Base-by-base conservation (phyloP, 2,113 vertebrate genomes). In the Syngnathoides biaculeatus region DNA sequence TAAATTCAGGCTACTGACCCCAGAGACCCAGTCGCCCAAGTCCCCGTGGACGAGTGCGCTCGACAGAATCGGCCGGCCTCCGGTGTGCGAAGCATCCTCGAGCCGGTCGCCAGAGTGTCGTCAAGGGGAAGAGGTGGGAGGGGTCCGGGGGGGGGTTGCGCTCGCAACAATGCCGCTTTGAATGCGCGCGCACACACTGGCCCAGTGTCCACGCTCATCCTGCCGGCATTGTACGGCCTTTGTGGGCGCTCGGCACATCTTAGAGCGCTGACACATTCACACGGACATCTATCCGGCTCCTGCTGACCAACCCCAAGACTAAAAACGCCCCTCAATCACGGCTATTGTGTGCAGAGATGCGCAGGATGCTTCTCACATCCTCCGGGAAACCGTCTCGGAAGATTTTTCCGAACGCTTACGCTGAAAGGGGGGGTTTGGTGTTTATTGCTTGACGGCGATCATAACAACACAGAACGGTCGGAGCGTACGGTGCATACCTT, bases 131-230 rank as follows among this genome's bases (percentile, higher is more conserved):
- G 79, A 73, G 45, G 50, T 72, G 82, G 84, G 81, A 82, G 53
- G 81, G 83, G 53, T 24, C 24, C 27, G 17, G 83, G 81, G 82
- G 53, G 55, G 55, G 56, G 17, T 77, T 81, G 86, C 73, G 77
- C 48, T 82, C 8, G 70, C 88, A 90, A 91, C 91, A 92, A 91
- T 90, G 87, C 81, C 78, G 88, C 90, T 88, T 89, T 91, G 73
- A 91, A 84, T 79, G 87, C n/a, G 45, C 38, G 61, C 79, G 42
- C 85, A 81, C 82, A 87, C 83, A 87, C 81, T 79, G 78, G 77
- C 85, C 78, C 88, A 89, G 86, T 90, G 89, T 90, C 85, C 60
- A 43, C 75, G 64, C 88, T 89, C 89, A 86, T 89, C 83, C 88
- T 83, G 89, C 88, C 87, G 84, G 84, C 87, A 87, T 89, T 90